These are phyloP conservation scores for Crossocerus cetratus DNA, from an alignment of 2,888 invertebrate genomes.

Conservation along the genomic window DNA sequence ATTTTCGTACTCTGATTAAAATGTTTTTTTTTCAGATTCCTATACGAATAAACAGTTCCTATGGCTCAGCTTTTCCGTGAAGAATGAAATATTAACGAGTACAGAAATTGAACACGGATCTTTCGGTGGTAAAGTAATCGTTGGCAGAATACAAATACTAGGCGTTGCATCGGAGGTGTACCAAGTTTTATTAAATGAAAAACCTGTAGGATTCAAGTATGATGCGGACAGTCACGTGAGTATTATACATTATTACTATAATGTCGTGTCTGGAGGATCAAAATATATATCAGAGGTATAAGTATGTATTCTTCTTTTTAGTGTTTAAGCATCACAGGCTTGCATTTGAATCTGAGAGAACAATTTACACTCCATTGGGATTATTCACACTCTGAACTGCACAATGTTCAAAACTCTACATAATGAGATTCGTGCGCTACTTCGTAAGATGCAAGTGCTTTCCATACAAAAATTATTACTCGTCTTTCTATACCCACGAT, in stretches of 20 bases:
- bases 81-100: conserved; percentile 48
- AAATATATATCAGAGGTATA: conserved; percentile 3
- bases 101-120: conserved; percentile 26
- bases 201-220: conserved; percentile 60
- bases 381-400: conserved; percentile 14
- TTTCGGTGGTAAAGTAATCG: conserved; percentile 56
- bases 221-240: conserved; percentile 59
- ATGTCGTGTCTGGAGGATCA: not conserved
- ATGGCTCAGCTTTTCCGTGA: conserved; percentile 62
- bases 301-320: conserved; percentile 40
- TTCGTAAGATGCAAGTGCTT: not conserved
- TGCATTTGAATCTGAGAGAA: conserved; percentile 56
- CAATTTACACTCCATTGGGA: conserved; percentile 59
- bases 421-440: not conserved
- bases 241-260: conserved; percentile 13
- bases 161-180: conserved; percentile 67
- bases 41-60: conserved; percentile 64
- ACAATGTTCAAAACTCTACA: conserved; percentile 1
- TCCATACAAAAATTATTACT: conserved; percentile 2
- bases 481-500: not conserved
- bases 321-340: conserved; percentile 54
- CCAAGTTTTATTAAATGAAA: conserved; percentile 66
- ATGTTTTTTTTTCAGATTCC: conserved; percentile 69
- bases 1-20: not conserved
- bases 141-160: conserved; percentile 69